Evolutionary conservation across 1,140 invertebrate species (phyloP), one percentile per base, ranked within the genome.

Genomic region (Orius laevigatus): DNA sequence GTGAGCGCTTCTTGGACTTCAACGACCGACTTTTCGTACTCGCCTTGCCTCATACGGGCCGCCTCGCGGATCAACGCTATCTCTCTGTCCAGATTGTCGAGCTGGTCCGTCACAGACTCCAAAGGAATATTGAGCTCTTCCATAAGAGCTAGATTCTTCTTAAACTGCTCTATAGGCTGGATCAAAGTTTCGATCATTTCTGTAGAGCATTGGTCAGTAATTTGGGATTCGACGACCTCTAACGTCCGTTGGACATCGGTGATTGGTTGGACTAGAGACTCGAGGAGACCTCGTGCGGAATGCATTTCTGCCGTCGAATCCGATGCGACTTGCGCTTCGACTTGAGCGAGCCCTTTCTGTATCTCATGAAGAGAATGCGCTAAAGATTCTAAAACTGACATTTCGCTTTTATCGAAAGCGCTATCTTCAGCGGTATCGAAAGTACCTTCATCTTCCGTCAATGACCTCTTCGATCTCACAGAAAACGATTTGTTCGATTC

Each of bases 31-130:
- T 51, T 46, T 12, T 43, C 43, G 33, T 51, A 46, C 3, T 39
- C 46, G 9, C 18, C 5, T 47, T 47, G 8, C 15, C 36, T 39
- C 10, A 14, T 15, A 5, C 34, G 31, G 32, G 78, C 69, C 57
- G 76, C 78, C 60, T 79, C 78, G 60, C 78, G 74, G 50, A 79
- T 69, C 5, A 79, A 65, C 34, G 71, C 67, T 18, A 80, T 60
- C 48, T 70, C 71, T 60, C 74, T 70, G 57, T 78, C 71, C 9
- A 80, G 58, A 19, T 68, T 64, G 56, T 74, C 71, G 38, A 80
- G 66, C n/a, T 58, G 57, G 10, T 55, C 46, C 12, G 52, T 50
- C 8, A 61, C 34, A 5, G 51, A 53, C 47, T 57, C 55, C 32
- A 61, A 25, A 18, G 48, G 43, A 38, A 40, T 55, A 12, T 52